Base-by-base conservation (phyloP, 2,113 vertebrate genomes). In the Coregonus clupeaformis region DNA sequence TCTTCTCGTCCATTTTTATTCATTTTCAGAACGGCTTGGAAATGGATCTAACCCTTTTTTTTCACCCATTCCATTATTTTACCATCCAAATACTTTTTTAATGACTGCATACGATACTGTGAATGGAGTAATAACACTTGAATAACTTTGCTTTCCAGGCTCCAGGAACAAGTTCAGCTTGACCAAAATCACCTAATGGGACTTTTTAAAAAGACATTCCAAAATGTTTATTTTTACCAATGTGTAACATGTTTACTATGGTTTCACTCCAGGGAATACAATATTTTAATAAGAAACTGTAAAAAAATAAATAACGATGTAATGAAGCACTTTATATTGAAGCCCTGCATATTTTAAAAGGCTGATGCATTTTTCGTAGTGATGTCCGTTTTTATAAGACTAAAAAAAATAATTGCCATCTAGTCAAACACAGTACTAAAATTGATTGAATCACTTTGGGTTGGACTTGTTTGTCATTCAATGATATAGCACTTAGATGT, bases 91-190 rank as follows among this genome's bases (percentile, higher is more conserved):
- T 36, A 49, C 45, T 36, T n/a, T 60, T 11, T n/a, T 12, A 52
- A 47, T 27, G 20, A 60, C 57, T 32, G 89, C 82, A 84, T 84
- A 76, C 24, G 69, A 84, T 85, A 71, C 82, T 68, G 69, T 71
- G 68, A 73, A 82, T 73, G 75, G 89, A 80, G 90, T 92, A 94
- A 91, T 92, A 86, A 88, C 72, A 82, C 70, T 67, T 80, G 73
- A 71, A 89, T 91, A 72, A 90, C 91, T 94, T 93, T 94, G 93
- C 94, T 91, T 95, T 93, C 86, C 94, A 98, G 97, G 97, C 96
- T 92, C 95, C 96, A 82, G 97, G 97, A 93, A 93, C 96, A 92
- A 97, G 95, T 94, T 97, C 96, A 91, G 95, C 96, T 95, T 99
- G 96, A 99, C 95, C 92, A 88, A 94, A 94, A 94, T 92, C 92